phyloP scores from a whole-genome alignment of 2,113 vertebrate species.

The Thunnus maccoyii region DNA sequence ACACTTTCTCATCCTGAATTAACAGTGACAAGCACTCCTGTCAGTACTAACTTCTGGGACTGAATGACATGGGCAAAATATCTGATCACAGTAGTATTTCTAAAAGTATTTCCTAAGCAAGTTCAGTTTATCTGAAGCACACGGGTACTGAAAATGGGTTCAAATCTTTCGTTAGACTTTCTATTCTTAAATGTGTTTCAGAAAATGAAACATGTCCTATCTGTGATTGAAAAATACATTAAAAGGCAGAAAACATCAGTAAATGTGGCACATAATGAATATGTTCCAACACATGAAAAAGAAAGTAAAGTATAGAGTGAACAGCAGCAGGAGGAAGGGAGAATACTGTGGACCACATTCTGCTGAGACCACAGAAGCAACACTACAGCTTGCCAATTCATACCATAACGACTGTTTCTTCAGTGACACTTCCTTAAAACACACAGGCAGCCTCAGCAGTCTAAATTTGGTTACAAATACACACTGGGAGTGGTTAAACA shows the following conservation, averaged over 20 bases:
- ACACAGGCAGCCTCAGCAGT: background rate
- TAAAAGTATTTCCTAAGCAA: background rate
- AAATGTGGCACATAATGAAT: too few species aligned
- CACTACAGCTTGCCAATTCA: background rate
- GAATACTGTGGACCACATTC: background rate
- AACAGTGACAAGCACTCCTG: too few species aligned
- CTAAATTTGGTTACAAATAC: conserved; percentile 32
- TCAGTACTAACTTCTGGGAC: too few species aligned
- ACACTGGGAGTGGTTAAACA: background rate
- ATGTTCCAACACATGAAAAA: background rate
- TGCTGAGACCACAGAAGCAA: background rate
- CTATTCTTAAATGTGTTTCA: too few species aligned
- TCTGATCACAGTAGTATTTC: too few species aligned
- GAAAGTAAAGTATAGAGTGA: background rate
- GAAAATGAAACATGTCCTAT: too few species aligned
- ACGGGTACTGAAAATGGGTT: too few species aligned
- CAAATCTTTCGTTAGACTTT: too few species aligned
- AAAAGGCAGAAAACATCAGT: background rate
- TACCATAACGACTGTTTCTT: background rate
- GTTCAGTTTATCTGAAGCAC: background rate
- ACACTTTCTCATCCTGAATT: too few species aligned
- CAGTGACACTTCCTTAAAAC: conserved; percentile 30
- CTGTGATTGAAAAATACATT: too few species aligned
- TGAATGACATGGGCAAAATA: too few species aligned
- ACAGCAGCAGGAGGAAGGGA: background rate